These are phyloP conservation scores for Kradibia gibbosae DNA, from an alignment of 1,140 invertebrate species.

Conservation along the genomic window DNA sequence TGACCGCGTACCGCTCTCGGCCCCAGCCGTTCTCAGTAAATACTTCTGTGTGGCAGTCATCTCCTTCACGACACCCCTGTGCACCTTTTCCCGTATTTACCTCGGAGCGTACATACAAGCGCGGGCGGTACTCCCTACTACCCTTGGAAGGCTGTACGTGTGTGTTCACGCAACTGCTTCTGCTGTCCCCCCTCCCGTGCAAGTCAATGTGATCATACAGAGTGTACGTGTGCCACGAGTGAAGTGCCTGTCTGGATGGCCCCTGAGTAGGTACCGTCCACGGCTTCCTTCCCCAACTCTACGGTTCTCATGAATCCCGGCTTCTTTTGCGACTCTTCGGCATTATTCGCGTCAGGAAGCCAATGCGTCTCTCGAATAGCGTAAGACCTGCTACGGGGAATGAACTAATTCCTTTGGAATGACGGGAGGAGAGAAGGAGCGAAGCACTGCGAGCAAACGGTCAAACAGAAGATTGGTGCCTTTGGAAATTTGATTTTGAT, in stretches of 20 bases:
- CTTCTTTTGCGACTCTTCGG: no score
- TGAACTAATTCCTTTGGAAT: no score
- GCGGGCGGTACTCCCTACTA: neutral
- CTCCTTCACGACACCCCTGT: conserved; percentile 69
- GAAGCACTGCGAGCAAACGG: no score
- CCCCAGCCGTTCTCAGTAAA: conserved; percentile 71
- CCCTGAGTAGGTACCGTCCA: conserved; percentile 16
- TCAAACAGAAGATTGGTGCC: no score
- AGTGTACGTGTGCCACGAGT: neutral
- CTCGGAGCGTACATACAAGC: conserved; percentile 41
- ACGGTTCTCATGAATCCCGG: no score
- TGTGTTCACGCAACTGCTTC: neutral
- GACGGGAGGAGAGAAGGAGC: no score
- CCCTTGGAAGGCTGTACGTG: neutral
- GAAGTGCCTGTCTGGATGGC: conserved; percentile 54
- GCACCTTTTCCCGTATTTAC: conserved; percentile 60
- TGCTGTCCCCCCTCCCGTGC: neutral
- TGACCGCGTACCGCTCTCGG: conserved; percentile 56
- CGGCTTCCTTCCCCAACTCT: no score
- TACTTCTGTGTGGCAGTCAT: conserved; percentile 70
- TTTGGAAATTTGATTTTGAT: no score
- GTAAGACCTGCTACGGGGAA: no score
- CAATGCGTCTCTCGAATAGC: no score
- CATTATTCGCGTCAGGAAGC: no score
- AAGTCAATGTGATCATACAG: no score